A percentile compares a stretch with the other conserved stretches of the same genome.
phyloP scores from a whole-genome alignment of 2,888 invertebrate genomes.

The Xestobium rufovillosum region DNA sequence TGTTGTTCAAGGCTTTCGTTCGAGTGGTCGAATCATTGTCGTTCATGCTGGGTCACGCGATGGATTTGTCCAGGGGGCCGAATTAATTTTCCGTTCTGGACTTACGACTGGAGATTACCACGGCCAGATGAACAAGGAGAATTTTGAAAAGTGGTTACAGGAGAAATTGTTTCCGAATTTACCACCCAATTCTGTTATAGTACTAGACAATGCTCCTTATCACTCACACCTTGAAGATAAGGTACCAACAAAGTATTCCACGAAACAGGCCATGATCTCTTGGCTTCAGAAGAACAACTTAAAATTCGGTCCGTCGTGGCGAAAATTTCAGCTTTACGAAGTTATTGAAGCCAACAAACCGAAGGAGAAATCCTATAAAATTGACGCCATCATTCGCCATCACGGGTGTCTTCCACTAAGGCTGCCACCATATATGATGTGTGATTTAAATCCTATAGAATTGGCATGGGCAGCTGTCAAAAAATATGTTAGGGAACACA shows the following conservation, averaged over 20 bases:
- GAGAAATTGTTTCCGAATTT: conserved; percentile 12
- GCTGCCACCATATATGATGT: too few relatives aligned
- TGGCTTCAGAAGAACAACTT: conserved; percentile 9
- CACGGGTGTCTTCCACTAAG: too few relatives aligned
- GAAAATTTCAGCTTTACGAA: too few relatives aligned
- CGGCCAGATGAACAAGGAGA: conserved; percentile 16
- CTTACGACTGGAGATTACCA: conserved; percentile 10
- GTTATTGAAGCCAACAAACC: too few relatives aligned
- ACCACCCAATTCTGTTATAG: conserved; percentile 3
- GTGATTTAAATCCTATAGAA: too few relatives aligned
- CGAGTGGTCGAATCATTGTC: conserved; percentile 14
- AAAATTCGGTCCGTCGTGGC: too few relatives aligned
- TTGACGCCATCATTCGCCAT: too few relatives aligned
- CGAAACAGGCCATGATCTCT: conserved; percentile 6
- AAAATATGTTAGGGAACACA: too few relatives aligned
- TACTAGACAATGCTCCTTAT: conserved; percentile 13
- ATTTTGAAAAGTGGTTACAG: too few relatives aligned
- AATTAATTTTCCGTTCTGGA: conserved; percentile 5
- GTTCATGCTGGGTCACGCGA: conserved; percentile 14
- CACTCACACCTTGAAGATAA: conserved; percentile 11
- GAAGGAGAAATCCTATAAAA: too few relatives aligned
- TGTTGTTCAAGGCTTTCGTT: too few relatives aligned
- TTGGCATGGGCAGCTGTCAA: too few relatives aligned
- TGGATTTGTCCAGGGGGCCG: conserved; percentile 14
- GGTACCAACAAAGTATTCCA: conserved; percentile 10